These are phyloP conservation scores for Cettia cetti DNA, from an alignment of 2,113 vertebrate species.

Conservation along the genomic window DNA sequence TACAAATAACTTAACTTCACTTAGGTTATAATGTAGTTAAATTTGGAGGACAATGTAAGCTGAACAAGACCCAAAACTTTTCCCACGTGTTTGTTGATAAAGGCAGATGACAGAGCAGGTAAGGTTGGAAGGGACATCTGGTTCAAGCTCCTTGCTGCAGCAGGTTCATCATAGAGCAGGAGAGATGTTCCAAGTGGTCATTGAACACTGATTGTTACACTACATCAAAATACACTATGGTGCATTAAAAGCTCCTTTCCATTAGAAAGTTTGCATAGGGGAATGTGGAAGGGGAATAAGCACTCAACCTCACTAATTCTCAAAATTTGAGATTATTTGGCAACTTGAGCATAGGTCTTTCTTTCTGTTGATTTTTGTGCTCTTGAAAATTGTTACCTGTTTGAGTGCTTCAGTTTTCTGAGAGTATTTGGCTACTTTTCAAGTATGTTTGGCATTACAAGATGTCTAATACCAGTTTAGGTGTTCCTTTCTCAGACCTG, in stretches of 20 bases:
- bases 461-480: neutral
- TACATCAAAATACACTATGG: neutral
- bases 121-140: neutral
- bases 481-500: neutral
- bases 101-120: neutral
- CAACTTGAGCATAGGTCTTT: neutral
- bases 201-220: neutral
- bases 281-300: neutral
- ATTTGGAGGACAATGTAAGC: neutral
- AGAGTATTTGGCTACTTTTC: neutral
- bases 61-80: neutral
- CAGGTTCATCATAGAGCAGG: neutral
- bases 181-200: neutral
- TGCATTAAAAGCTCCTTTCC: neutral
- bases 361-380: neutral
- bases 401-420: neutral
- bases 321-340: neutral
- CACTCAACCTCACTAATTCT: neutral
- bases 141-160: neutral
- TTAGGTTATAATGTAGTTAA: neutral
- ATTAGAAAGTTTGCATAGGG: accelerated
- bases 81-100: neutral
- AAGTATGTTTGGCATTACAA: neutral
- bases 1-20: neutral
- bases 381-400: neutral